Percentiles rank a stretch among this genome's conserved stretches.
Evolutionary conservation across 2,113 vertebrate species (phyloP).

Genomic region (Siphamia tubifer): DNA sequence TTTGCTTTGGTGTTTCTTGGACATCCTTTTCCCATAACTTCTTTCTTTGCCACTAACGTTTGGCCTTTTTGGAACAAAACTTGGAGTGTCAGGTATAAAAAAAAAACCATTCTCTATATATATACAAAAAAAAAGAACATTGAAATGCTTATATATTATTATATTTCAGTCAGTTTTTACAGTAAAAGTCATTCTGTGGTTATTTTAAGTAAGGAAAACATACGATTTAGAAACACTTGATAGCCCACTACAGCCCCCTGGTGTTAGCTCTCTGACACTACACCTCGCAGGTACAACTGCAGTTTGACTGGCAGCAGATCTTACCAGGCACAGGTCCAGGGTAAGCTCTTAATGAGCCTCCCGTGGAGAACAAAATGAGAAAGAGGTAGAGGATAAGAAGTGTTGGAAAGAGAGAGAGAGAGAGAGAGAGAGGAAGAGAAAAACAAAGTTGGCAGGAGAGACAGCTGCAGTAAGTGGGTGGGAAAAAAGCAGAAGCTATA

Average conservation of each 20-base stretch:
- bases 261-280: constrained; percentile 9
- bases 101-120: too few relatives aligned
- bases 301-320: constrained; percentile 33
- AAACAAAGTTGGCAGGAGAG: constrained; percentile 11
- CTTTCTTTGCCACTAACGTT: neutral
- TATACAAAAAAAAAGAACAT: neutral
- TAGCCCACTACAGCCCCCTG: constrained; percentile 19
- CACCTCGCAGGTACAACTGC: neutral
- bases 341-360: constrained; percentile 57
- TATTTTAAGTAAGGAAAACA: neutral
- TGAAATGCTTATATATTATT: neutral
- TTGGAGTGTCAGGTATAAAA: neutral
- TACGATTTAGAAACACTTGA: neutral
- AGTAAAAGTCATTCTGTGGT: neutral
- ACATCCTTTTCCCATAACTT: neutral
- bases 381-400: neutral
- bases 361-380: constrained; percentile 42
- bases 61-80: neutral
- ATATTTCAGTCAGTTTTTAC: neutral
- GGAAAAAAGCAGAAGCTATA: constrained; percentile 14
- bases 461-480: constrained; percentile 1
- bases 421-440: neutral
- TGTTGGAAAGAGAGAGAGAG: neutral
- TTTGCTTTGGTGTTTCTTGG: constrained; percentile 1
- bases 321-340: constrained; percentile 45